phyloP scores from a whole-genome alignment of 2,797 vertebrate genomes.

The Enteromius argenteus region DNA sequence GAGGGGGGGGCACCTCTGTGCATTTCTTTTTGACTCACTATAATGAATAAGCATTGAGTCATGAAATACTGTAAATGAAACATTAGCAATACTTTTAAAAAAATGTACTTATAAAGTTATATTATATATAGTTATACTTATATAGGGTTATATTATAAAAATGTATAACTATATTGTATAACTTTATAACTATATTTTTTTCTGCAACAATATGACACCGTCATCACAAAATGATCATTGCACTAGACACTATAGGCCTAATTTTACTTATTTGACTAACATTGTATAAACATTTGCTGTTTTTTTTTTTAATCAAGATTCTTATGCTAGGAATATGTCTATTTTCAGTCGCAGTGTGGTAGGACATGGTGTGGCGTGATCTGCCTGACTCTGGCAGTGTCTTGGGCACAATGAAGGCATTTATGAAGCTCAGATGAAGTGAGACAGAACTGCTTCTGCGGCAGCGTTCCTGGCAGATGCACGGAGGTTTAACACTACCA shows the following conservation, averaged over 20 bases:
- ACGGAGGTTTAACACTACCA: constrained; percentile 67
- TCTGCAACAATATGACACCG: not conserved
- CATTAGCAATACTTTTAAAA: too few relatives aligned
- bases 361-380: constrained; percentile 22
- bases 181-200: not conserved
- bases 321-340: constrained; percentile 3
- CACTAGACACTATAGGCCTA: not conserved
- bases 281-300: constrained; percentile 1
- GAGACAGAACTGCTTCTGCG: constrained; percentile 68
- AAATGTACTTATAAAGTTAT: too few relatives aligned
- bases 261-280: not conserved
- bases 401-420: constrained; percentile 62
- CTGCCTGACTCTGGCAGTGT: constrained; percentile 57
- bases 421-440: constrained; percentile 59
- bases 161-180: too few relatives aligned
- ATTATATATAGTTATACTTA: too few relatives aligned
- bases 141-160: too few relatives aligned
- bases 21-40: constrained; percentile 21
- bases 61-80: not conserved
- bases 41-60: constrained; percentile 28
- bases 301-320: constrained; percentile 3
- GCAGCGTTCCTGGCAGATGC: constrained; percentile 67
- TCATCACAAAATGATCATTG: not conserved
- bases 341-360: constrained; percentile 21
- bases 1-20: not conserved